Evolutionary conservation across 1,140 invertebrate genomes (phyloP), one percentile per base, ranked within the genome.

Genomic region (Anastatus disparis): DNA sequence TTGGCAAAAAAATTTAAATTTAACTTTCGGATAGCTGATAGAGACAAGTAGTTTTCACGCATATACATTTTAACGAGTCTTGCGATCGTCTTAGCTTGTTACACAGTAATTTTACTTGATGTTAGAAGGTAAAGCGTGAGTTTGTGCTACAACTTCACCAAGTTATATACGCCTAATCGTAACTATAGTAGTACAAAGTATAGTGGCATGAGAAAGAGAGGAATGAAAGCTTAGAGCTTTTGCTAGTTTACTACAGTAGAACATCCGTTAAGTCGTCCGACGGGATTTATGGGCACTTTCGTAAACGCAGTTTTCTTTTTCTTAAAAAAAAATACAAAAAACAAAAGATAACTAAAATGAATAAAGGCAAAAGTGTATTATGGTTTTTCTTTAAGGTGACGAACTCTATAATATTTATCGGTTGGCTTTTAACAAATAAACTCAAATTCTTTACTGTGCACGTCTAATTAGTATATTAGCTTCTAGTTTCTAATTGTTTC

Each of bases 281-380:
- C 59, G 42, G n/a, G 59, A 62, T 62, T 62, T 62, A 62, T 62
- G 59, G 59, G 59, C 42, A 62, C 59, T 62, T 46, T 62, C 42
- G 42, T 24, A 8, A 62, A 62, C 59, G 59, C 59, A 46, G 35
- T 56, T 56, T 56, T 56, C 29, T 44, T n/a, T n/a, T n/a, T n/a
- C n/a, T n/a, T 8, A 44, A 24, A 59, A 42, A 59, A 59, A 42
- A 9, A 48, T 22, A 50, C 20, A 50, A 35, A 35, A 24, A 10
- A 50, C n/a, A 24, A 50, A 50, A 35, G 46, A 17, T 10, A n/a
- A n/a, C n/a, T n/a, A n/a, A n/a, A n/a, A n/a, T n/a, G n/a, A n/a
- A n/a, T n/a, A 24, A 17, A 17, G 3, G 8, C 9, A 10, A 3
- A 15, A 6, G 31, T 59, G 29, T 35, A 26, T 59, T 59, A 59